Conservation (phyloP, 1,140 invertebrate species). For the Orchestia grillus region DNA sequence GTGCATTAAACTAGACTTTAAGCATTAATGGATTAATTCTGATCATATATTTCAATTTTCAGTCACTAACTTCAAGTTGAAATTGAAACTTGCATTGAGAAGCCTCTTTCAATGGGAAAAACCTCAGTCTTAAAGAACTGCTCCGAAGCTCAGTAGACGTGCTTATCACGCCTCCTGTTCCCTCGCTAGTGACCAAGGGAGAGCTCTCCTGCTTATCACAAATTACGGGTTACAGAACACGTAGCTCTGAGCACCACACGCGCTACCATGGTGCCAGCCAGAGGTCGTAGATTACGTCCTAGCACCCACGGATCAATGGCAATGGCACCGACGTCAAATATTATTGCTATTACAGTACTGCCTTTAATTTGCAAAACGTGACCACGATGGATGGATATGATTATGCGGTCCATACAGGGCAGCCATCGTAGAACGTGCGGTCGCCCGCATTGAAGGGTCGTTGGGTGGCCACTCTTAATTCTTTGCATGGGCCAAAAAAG, state of each 20-base stretch:
- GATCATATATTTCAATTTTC: no score
- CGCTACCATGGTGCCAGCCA: background rate
- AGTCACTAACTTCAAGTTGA: no score
- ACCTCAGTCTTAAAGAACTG: background rate
- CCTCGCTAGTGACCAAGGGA: no score
- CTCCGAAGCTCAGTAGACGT: background rate
- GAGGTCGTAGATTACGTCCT: background rate
- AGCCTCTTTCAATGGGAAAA: background rate
- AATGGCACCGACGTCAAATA: conserved; percentile 17
- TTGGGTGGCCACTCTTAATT: background rate
- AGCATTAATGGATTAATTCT: no score
- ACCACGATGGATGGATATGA: conserved; percentile 27
- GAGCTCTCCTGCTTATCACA: no score
- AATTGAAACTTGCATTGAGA: background rate
- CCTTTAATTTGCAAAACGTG: conserved; percentile 20
- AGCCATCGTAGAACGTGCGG: background rate
- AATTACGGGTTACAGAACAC: no score
- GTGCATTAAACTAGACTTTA: no score
- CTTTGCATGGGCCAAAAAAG: background rate
- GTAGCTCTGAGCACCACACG: background rate
- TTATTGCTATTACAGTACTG: background rate
- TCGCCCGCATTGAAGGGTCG: background rate
- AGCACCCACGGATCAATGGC: conserved; percentile 8
- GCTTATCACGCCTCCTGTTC: no score
- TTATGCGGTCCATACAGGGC: background rate